These are phyloP conservation scores for Cerastoderma edule DNA, from an alignment of 2,888 invertebrate genomes.

Conservation along the genomic window DNA sequence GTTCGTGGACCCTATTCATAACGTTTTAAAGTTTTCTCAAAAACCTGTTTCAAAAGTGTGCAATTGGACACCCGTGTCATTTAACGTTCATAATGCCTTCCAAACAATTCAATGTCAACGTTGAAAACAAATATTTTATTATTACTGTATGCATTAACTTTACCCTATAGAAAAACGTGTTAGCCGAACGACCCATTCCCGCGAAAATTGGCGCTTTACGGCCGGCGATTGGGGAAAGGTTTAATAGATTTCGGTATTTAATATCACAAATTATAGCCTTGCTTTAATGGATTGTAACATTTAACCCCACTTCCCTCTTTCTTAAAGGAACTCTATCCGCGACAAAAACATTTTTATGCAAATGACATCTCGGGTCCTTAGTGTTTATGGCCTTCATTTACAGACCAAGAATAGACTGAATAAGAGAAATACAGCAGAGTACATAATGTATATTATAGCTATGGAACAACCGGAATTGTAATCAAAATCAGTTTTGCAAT, in stretches of 20 bases:
- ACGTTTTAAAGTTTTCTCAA: no score
- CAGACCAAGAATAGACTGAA: no score
- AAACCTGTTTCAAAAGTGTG: conserved; percentile 33
- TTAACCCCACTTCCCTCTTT: conserved; percentile 47
- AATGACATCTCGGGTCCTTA: conserved; percentile 19
- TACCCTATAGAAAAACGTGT: conserved; percentile 27
- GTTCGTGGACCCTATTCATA: no score
- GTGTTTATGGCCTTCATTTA: not conserved
- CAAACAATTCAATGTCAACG: conserved; percentile 49
- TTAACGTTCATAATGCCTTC: conserved; percentile 48
- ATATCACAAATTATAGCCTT: conserved; percentile 61
- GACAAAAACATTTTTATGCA: conserved; percentile 49
- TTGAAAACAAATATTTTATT: conserved; percentile 51
- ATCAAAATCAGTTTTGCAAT: no score
- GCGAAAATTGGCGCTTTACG: conserved; percentile 45
- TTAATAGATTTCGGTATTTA: conserved; percentile 64
- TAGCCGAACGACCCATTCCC: conserved; percentile 43
- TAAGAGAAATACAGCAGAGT: no score
- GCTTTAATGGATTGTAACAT: conserved; percentile 56
- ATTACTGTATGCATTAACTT: conserved; percentile 32
- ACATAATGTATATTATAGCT: no score
- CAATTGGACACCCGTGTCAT: conserved; percentile 32
- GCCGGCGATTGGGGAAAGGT: conserved; percentile 43
- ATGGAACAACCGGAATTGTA: no score
- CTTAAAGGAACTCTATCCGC: conserved; percentile 37